Conservation (phyloP, 2,797 vertebrate genomes). For the Oreochromis grahami region DNA sequence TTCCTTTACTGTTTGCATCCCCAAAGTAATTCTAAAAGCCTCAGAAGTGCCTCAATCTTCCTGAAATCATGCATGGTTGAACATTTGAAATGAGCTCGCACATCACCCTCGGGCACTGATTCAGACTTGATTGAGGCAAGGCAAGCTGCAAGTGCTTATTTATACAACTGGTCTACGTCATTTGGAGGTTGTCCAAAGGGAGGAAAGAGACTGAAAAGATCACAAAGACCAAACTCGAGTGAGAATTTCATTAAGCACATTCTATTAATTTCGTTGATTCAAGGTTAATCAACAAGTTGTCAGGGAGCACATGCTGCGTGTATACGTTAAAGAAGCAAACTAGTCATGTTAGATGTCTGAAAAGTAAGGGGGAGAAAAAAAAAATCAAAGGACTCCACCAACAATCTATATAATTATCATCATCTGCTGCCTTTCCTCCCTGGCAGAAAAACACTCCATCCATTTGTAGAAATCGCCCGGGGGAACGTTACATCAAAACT, state of each 20-base stretch:
- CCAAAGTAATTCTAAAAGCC: slow-evolving; percentile 62
- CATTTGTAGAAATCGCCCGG: slow-evolving; percentile 95
- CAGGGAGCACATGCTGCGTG: slow-evolving; percentile 52
- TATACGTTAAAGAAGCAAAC: slow-evolving; percentile 68
- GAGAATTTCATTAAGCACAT: slow-evolving; percentile 58
- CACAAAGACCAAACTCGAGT: slow-evolving; percentile 29
- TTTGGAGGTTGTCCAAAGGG: slow-evolving; percentile 86
- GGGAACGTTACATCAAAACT: slow-evolving; percentile 99
- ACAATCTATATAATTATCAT: slow-evolving; percentile 99
- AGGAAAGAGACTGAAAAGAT: slow-evolving; percentile 47
- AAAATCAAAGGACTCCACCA: slow-evolving; percentile 77
- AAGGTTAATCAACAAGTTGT: slow-evolving; percentile 88
- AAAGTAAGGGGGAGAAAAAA: slow-evolving; percentile 7
- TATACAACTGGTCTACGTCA: slow-evolving; percentile 80
- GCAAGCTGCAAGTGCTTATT: slow-evolving; percentile 92
- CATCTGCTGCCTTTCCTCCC: slow-evolving; percentile 96
- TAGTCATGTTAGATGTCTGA: slow-evolving; percentile 54
- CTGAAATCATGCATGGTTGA: slow-evolving; percentile 83
- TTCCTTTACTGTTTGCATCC: slow-evolving; percentile 46
- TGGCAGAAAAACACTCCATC: slow-evolving; percentile 99
- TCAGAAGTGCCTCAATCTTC: slow-evolving; percentile 77
- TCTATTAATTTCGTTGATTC: slow-evolving; percentile 76
- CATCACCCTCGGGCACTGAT: slow-evolving; percentile 88
- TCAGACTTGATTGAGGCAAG: slow-evolving; percentile 93
- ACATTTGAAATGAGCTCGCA: slow-evolving; percentile 94